These are phyloP conservation scores for Parotocinclus haroldoi DNA, from an alignment of 2,797 vertebrate genomes.

Conservation along the genomic window DNA sequence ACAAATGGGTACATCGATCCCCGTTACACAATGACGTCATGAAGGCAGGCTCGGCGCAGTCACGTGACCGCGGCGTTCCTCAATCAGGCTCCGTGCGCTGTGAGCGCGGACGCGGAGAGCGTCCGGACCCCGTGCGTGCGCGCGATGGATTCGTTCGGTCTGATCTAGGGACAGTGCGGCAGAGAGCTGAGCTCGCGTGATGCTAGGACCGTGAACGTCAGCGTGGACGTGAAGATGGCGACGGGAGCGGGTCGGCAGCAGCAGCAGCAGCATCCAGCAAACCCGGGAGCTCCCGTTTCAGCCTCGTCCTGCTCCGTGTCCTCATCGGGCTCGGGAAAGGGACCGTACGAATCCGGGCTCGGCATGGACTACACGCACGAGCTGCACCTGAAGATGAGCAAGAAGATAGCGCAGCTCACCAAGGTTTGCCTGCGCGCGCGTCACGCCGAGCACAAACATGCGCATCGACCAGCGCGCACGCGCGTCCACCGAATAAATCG, in stretches of 20 bases:
- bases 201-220: neutral
- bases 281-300: constrained; percentile 20
- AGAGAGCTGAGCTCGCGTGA: neutral
- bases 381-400: constrained; percentile 77
- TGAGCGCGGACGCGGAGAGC: too few species aligned
- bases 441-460: too few species aligned
- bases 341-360: constrained; percentile 63
- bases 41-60: neutral
- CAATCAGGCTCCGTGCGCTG: neutral
- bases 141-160: too few species aligned
- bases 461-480: too few species aligned
- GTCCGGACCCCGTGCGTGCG: too few species aligned
- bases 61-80: neutral
- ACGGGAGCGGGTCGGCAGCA: constrained; percentile 51
- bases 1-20: too few species aligned
- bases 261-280: constrained; percentile 13
- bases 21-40: neutral
- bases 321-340: constrained; percentile 46
- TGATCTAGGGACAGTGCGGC: neutral
- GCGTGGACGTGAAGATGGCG: constrained; percentile 48
- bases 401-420: constrained; percentile 76
- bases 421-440: constrained; percentile 58
- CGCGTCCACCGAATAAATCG: too few species aligned
- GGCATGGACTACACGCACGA: constrained; percentile 72
- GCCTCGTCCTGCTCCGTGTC: constrained; percentile 39